Conservation (phyloP, 2,797 vertebrate genomes). For the Coilia nasus region DNA sequence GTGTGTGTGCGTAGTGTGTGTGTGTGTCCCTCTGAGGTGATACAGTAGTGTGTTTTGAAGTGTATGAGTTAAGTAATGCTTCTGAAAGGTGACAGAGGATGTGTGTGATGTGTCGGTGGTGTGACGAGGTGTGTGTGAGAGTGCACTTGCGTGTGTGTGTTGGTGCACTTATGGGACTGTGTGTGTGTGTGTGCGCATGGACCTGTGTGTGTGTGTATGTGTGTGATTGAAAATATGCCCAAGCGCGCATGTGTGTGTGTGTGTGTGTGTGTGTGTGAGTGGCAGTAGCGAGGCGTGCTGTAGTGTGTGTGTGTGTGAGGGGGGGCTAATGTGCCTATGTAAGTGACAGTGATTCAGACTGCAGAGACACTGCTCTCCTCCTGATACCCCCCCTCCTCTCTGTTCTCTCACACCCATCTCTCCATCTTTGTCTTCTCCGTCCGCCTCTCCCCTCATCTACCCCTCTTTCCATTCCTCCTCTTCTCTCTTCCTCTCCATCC, state of each 20-base stretch:
- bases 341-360: constrained; percentile 58
- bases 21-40: neutral
- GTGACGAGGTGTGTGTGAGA: neutral
- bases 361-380: neutral
- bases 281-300: neutral
- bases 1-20: neutral
- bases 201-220: neutral
- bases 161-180: no score
- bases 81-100: neutral
- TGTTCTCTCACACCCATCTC: neutral
- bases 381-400: neutral
- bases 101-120: neutral
- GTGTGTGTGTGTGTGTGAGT: neutral
- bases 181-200: neutral
- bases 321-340: constrained; percentile 33
- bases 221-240: neutral
- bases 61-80: neutral
- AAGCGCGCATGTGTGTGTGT: neutral
- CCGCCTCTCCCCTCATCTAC: neutral
- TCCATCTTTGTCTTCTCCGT: neutral
- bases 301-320: neutral
- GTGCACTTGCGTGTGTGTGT: neutral
- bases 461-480: constrained; percentile 1
- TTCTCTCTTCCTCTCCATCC: neutral
- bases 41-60: neutral